phyloP scores from a whole-genome alignment of 2,113 vertebrate genomes.

The Grallaria varia region DNA sequence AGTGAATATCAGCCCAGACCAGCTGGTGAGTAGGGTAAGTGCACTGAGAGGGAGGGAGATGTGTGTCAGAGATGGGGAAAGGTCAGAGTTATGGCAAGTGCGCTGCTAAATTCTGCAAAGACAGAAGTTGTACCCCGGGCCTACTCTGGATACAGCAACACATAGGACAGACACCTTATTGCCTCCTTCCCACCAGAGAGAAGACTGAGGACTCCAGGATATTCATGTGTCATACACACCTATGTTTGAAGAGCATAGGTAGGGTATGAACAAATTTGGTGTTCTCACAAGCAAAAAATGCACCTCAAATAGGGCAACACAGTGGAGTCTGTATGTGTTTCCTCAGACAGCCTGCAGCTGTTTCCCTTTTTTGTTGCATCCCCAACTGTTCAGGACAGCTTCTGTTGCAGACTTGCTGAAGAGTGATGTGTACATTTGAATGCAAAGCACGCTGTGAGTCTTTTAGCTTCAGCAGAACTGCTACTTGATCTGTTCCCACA shows the following conservation, averaged over 20 bases:
- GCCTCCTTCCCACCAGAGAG: not conserved
- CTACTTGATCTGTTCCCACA: not conserved
- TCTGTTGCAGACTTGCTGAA: not conserved
- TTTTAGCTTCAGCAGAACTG: not conserved
- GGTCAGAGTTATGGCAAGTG: accelerated
- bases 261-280: not conserved
- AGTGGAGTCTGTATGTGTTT: not conserved
- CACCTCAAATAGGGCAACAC: not conserved
- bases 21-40: accelerated
- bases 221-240: not conserved
- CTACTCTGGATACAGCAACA: not conserved
- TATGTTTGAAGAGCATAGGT: not conserved
- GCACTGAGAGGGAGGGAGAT: not conserved
- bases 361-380: not conserved
- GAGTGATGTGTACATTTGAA: not conserved
- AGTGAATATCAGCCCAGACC: accelerated
- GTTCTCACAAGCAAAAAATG: not conserved
- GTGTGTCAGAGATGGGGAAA: not conserved
- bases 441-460: not conserved
- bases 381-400: not conserved
- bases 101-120: not conserved
- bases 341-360: not conserved
- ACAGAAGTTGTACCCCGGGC: not conserved
- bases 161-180: not conserved
- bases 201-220: not conserved